These are phyloP conservation scores for Xanthostigma xanthostigma DNA, from an alignment of 2,888 invertebrate species.

Conservation along the genomic window DNA sequence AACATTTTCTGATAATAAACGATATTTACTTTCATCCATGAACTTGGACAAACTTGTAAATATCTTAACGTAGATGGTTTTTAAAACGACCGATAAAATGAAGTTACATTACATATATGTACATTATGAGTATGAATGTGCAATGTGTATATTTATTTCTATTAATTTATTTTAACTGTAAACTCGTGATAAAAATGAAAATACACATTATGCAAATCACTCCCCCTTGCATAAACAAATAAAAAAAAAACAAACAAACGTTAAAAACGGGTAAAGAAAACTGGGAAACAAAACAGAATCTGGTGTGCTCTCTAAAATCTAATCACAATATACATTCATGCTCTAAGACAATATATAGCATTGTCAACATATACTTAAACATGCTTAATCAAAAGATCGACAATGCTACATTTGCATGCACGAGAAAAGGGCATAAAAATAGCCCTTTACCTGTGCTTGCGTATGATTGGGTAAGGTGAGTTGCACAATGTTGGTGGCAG, in stretches of 20 bases:
- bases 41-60: no score
- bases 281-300: background rate
- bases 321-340: background rate
- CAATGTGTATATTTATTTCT: no score
- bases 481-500: slow-evolving; percentile 69
- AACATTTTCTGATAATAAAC: no score
- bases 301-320: background rate
- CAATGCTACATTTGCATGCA: no score
- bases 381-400: background rate
- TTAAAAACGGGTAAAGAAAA: background rate
- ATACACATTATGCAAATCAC: slow-evolving; percentile 6
- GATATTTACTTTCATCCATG: no score
- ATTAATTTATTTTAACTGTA: no score
- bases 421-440: background rate
- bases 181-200: slow-evolving; percentile 7
- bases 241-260: no score
- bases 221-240: background rate
- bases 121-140: no score
- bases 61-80: no score
- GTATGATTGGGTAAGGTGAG: slow-evolving; percentile 54
- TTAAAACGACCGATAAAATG: no score
- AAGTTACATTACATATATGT: no score
- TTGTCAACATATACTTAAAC: no score
- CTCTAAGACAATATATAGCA: background rate
- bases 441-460: slow-evolving; percentile 45